Evolutionary conservation across 2,113 vertebrate species (phyloP).

Genomic region (Crotalus tigris): DNA sequence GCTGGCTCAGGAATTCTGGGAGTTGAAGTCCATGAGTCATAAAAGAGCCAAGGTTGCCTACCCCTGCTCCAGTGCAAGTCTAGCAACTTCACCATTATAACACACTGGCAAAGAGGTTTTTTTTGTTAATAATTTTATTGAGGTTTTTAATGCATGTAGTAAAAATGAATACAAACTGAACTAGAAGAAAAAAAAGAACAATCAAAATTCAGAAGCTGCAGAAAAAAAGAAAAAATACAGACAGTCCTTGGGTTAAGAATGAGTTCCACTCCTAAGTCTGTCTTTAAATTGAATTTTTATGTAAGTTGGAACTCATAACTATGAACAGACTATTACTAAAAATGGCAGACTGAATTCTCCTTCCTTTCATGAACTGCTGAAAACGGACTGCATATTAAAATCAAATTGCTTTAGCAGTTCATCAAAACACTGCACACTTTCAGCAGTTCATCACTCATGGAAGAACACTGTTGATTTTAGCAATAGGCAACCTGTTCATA

Average conservation of each 20-base stretch:
- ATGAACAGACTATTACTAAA: background rate
- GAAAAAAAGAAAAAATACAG: background rate
- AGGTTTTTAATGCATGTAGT: background rate
- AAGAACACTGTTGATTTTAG: background rate
- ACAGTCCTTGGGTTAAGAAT: background rate
- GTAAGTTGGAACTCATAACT: background rate
- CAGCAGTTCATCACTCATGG: background rate
- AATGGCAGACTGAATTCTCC: background rate
- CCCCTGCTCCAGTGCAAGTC: background rate
- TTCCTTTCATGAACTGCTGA: background rate
- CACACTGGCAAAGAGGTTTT: background rate
- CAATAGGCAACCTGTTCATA: background rate
- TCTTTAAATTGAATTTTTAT: background rate
- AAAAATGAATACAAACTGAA: background rate
- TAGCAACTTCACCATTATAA: background rate
- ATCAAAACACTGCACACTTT: background rate
- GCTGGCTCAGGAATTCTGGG: too few relatives aligned
- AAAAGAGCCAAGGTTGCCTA: too few relatives aligned
- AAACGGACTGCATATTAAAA: background rate
- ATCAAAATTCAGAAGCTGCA: background rate
- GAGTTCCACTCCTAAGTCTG: background rate
- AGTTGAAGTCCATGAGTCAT: too few relatives aligned
- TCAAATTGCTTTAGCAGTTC: background rate
- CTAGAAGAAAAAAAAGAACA: background rate
- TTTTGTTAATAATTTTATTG: background rate